Conservation (phyloP, 2,888 invertebrate genomes). For the Dasysyrphus tricinctus region DNA sequence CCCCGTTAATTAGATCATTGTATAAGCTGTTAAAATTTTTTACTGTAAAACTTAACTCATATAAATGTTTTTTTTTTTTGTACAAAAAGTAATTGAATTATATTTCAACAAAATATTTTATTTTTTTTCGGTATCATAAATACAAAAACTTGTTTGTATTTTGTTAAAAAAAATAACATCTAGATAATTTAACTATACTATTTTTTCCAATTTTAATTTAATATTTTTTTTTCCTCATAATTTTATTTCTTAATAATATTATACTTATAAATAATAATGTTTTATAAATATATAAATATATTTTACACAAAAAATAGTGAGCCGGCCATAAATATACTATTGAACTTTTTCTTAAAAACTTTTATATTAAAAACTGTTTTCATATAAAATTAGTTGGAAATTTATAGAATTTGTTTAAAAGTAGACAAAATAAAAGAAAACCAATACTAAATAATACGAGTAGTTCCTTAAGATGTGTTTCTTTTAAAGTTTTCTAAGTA, state of each 20-base stretch:
- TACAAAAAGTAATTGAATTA: slow-evolving; percentile 76
- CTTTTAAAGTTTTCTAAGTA: slow-evolving; percentile 35
- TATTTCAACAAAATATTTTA: slow-evolving; percentile 6
- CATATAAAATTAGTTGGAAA: slow-evolving; percentile 24
- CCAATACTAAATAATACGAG: not conserved
- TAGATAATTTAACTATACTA: slow-evolving; percentile 61
- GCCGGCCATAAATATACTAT: slow-evolving; percentile 74
- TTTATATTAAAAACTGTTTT: slow-evolving; percentile 60
- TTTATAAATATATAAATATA: slow-evolving; percentile 72
- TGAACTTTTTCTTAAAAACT: slow-evolving; percentile 48
- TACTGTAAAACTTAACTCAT: slow-evolving; percentile 16
- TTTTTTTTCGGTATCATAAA: slow-evolving; percentile 54
- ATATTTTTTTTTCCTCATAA: slow-evolving; percentile 36
- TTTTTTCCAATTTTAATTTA: slow-evolving; percentile 47
- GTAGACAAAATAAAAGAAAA: slow-evolving; percentile 38
- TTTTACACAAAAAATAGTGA: slow-evolving; percentile 74
- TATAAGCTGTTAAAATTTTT: slow-evolving; percentile 30
- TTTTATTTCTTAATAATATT: slow-evolving; percentile 50
- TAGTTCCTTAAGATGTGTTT: slow-evolving; percentile 68
- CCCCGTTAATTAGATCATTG: slow-evolving; percentile 53
- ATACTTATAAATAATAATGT: slow-evolving; percentile 67
- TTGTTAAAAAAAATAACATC: slow-evolving; percentile 45
- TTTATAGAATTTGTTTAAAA: slow-evolving; percentile 48
- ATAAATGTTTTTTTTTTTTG: slow-evolving; percentile 53
- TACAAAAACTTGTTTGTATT: slow-evolving; percentile 38